phyloP scores from a whole-genome alignment of 2,797 vertebrate species.

The Sus cebifrons region DNA sequence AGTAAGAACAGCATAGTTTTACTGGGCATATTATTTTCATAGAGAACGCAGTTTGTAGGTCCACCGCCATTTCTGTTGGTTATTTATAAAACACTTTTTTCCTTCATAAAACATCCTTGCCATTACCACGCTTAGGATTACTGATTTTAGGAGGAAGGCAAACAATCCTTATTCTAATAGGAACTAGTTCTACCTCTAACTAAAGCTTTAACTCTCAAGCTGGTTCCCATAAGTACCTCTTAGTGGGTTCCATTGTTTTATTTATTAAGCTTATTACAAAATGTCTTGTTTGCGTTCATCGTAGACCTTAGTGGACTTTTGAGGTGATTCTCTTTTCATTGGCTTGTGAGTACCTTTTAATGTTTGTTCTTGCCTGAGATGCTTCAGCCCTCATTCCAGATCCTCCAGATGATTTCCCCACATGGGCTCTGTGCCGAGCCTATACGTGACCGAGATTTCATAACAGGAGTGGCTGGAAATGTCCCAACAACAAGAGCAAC shows the following conservation, averaged over 20 bases:
- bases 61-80: background rate
- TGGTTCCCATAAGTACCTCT: background rate
- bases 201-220: slow-evolving; percentile 3
- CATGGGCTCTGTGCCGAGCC: background rate
- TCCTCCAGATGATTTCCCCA: background rate
- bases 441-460: background rate
- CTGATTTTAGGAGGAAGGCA: background rate
- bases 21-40: background rate
- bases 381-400: background rate
- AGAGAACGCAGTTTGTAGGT: background rate
- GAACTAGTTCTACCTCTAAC: slow-evolving; percentile 36
- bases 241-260: slow-evolving; percentile 54
- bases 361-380: background rate
- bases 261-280: slow-evolving; percentile 59
- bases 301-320: slow-evolving; percentile 33
- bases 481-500: background rate
- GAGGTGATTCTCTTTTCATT: background rate
- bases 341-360: slow-evolving; percentile 13
- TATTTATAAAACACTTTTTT: background rate
- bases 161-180: background rate
- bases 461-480: background rate
- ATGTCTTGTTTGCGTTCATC: slow-evolving; percentile 37
- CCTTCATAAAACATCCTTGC: background rate
- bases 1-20: slow-evolving; percentile 46
- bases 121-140: background rate